Base-by-base conservation (phyloP, 2,113 vertebrate genomes). In the Clarias magur region DNA sequence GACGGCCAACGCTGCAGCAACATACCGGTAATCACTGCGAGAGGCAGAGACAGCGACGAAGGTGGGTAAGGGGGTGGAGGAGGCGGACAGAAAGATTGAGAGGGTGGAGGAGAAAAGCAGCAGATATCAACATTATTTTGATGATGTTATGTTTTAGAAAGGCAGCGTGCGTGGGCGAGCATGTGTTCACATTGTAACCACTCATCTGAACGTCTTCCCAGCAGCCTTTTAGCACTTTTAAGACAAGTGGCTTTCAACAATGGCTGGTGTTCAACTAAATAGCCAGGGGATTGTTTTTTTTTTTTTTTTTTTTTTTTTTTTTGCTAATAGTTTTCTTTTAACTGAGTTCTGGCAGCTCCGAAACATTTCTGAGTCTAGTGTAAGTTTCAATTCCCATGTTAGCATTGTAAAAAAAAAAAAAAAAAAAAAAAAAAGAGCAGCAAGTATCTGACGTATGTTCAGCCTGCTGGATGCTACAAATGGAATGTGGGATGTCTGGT, bases 1-100 rank as follows among this genome's bases (percentile, higher is more conserved):
- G 91, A 99, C 98, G 27, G 98, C 98, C 13, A 99, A 95, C 11
- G 98, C 98, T 85, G 98, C 98, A 34, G 98, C 98, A 92, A 99
- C 98, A 34, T 99, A 99, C 89, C 98, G 97, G 94, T 99, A 99
- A 95, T 99, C 98, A 93, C 98, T 99, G 80, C 42, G 34, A 76
- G 79, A 87, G 57, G 73, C 19, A 84, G 15, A 78, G 48, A 86
- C 23, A 72, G 72, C 65, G 60, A 78, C n/a, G 56, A 76, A 34
- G 63, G 38, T 53, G 75, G 12, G 42, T 4, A 53, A 79, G 38
- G 48, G 75, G 79, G 42, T 38, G 63, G 53, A 63, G n/a, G 60
- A 57, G 85, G 63, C 0, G 42, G 84, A 86, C 70, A 62, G 17
- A 81, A 3, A 82, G 83, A 54, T 19, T 10, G 4, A 8, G 34